Percentiles rank a stretch among this genome's conserved stretches.
Evolutionary conservation across 2,113 vertebrate species (phyloP).

Genomic region (Anarrhichthys ocellatus): DNA sequence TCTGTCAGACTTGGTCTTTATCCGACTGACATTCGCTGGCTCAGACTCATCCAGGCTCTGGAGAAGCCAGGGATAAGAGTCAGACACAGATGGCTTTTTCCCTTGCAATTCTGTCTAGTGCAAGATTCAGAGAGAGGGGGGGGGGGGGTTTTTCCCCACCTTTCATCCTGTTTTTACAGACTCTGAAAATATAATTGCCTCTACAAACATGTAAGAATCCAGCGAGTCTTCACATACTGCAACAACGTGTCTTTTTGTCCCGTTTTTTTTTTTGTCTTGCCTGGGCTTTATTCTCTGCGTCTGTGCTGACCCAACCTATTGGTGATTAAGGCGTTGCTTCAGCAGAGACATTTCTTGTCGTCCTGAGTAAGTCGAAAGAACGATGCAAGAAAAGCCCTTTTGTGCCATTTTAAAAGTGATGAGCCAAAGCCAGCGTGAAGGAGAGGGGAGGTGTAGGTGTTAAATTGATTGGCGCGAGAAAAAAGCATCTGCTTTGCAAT

Average conservation of each 20-base stretch:
- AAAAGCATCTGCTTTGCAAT: conserved; percentile 78
- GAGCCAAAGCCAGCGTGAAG: conserved; percentile 69
- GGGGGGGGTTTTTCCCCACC: conserved; percentile 43
- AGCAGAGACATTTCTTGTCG: conserved; percentile 59
- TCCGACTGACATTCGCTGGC: conserved; percentile 81
- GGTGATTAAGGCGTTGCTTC: conserved; percentile 62
- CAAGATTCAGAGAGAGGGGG: conserved; percentile 50
- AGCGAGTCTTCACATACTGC: conserved; percentile 26
- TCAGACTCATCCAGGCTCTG: conserved; percentile 74
- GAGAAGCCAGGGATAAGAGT: conserved; percentile 78
- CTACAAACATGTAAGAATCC: conserved; percentile 40
- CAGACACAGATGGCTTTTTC: conserved; percentile 76
- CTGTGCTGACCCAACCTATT: conserved; percentile 58
- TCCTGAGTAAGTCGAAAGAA: conserved; percentile 70
- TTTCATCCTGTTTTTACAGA: conserved; percentile 64
- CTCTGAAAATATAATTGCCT: conserved; percentile 64
- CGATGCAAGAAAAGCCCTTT: conserved; percentile 61
- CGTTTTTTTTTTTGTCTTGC: conserved; percentile 10
- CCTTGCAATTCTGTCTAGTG: conserved; percentile 60
- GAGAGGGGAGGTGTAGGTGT: conserved; percentile 77
- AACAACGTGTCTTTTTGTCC: conserved; percentile 5
- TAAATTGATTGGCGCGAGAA: conserved; percentile 79
- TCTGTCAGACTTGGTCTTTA: conserved; percentile 79
- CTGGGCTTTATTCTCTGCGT: conserved; percentile 8
- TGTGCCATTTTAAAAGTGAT: conserved; percentile 76